Evolutionary conservation across 2,797 vertebrate species (phyloP), one percentile per base, ranked within the genome.

Genomic region (Sebastes trivittatus): DNA sequence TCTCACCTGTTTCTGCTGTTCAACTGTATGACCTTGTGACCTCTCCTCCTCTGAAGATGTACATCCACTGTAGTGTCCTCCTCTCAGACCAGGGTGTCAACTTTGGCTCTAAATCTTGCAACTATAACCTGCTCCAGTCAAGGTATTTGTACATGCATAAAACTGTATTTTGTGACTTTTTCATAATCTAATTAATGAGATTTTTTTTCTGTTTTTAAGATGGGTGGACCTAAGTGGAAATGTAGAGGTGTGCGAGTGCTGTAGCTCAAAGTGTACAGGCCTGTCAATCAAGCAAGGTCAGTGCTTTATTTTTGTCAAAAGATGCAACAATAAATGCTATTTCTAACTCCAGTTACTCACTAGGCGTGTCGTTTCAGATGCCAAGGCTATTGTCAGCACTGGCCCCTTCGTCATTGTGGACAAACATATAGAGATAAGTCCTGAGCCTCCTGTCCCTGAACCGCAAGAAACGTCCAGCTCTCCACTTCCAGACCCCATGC

Each of bases 211-310:
- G 2, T 54, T 54, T 85, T 74, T 74, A 74, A 96, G 95, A 11
- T 96, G 95, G 94, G 88, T 94, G 56, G 93, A 95, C 4, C 52
- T 95, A 1, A 73, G 69, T 84, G 93, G 91, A 2, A 67, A 89
- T 52, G 49, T 72, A 6, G 36, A 86, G 1, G 89, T 92, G 6
- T 96, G 94, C 0, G 29, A 80, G 6, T 95, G 95, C 83, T 96
- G 95, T 79, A 87, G 64, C 4, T 88, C 86, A 34, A 92, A 82
- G 64, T 96, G 95, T 84, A 88, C 82, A 90, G 84, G 87, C 9
- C 22, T 64, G 10, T 70, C 86, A 20, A 34, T 42, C 10, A 80
- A 75, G 11, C 65, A 75, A 23, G 92, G 94, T 95, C 3, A 73
- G 90, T 81, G 8, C 3, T 27, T 60, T 20, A 16, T 46, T 23